phyloP scores from a whole-genome alignment of 23 tunicate species.

The Halocynthia roretzi region DNA sequence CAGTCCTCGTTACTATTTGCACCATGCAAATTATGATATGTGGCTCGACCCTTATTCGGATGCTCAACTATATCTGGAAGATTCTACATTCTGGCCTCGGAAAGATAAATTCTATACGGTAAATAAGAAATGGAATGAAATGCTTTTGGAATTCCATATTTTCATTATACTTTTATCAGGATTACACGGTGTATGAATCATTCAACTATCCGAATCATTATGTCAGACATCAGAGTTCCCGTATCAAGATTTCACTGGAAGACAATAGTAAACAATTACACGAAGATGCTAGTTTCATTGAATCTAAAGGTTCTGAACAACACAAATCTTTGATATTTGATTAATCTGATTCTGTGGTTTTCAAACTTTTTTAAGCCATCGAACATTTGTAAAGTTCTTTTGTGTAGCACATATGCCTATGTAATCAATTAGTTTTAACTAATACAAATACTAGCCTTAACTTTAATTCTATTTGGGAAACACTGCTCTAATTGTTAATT shows the following conservation, averaged over 20 bases:
- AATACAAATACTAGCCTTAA: too few species aligned
- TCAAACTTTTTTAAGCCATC: neutral
- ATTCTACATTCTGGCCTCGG: constrained; percentile 35
- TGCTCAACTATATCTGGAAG: constrained; percentile 29
- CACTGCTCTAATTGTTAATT: neutral
- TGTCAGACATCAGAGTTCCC: constrained; percentile 29
- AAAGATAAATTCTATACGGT: constrained; percentile 26
- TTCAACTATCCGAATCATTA: constrained; percentile 37
- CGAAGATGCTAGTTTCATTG: constrained; percentile 43
- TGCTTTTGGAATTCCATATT: too few species aligned
- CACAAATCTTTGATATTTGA: neutral
- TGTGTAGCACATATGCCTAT: too few species aligned
- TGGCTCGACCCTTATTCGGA: constrained; percentile 25
- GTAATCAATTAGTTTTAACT: too few species aligned
- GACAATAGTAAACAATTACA: constrained; percentile 31
- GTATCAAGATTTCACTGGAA: constrained; percentile 30
- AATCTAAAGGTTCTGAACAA: constrained; percentile 12
- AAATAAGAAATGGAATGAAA: neutral
- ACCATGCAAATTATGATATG: constrained; percentile 30
- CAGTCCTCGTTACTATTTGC: constrained; percentile 26
- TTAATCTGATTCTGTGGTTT: neutral
- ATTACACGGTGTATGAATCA: constrained; percentile 53
- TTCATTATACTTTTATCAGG: constrained; percentile 15
- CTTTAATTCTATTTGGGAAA: too few species aligned
- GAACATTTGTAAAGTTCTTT: too few species aligned